Conservation (phyloP, 1,140 invertebrate species). For the Anadara kagoshimensis region DNA sequence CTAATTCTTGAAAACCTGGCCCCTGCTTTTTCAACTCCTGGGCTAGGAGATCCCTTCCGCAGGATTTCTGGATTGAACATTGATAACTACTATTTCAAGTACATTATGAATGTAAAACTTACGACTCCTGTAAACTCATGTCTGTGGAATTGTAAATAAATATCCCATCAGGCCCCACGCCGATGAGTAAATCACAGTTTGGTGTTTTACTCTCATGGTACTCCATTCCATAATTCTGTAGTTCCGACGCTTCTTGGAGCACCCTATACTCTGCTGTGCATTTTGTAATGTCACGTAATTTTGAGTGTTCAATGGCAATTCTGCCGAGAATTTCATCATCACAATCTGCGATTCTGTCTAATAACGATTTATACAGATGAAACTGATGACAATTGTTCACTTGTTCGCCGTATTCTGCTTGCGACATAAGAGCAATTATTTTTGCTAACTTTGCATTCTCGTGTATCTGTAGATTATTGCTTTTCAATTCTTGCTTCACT, state of each 20-base stretch:
- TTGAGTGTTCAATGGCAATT: slow-evolving; percentile 56
- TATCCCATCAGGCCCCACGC: slow-evolving; percentile 88
- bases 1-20: too few relatives aligned
- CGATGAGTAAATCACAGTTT: slow-evolving; percentile 73
- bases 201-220: slow-evolving; percentile 82
- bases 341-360: slow-evolving; percentile 34
- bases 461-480: slow-evolving; percentile 73
- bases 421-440: slow-evolving; percentile 84
- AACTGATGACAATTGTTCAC: slow-evolving; percentile 42
- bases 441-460: slow-evolving; percentile 81
- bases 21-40: too few relatives aligned
- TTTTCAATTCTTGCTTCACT: slow-evolving; percentile 81
- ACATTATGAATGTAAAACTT: too few relatives aligned
- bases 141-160: slow-evolving; percentile 77
- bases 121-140: slow-evolving; percentile 54
- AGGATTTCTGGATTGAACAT: too few relatives aligned
- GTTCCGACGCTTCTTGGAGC: slow-evolving; percentile 84
- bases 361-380: slow-evolving; percentile 44
- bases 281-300: slow-evolving; percentile 74
- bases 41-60: too few relatives aligned
- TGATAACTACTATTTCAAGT: too few relatives aligned
- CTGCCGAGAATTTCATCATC: slow-evolving; percentile 45
- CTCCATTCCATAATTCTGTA: slow-evolving; percentile 88
- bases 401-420: slow-evolving; percentile 80
- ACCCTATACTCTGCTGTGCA: slow-evolving; percentile 85